Conservation (phyloP, 2,797 vertebrate genomes). For the Knipowitschia caucasica region DNA sequence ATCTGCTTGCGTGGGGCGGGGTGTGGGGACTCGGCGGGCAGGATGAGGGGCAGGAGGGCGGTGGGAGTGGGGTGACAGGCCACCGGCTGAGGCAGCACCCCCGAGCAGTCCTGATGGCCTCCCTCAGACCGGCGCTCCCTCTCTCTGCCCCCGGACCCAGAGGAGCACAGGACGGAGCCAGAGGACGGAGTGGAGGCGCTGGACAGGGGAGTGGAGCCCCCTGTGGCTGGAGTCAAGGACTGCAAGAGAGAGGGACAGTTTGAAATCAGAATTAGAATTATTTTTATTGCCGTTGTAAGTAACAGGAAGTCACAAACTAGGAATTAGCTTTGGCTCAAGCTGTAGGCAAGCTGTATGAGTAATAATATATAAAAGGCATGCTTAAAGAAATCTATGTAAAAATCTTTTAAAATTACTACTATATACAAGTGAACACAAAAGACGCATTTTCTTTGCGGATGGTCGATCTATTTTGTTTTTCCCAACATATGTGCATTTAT, state of each 20-base stretch:
- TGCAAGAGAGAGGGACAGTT: conserved; percentile 28
- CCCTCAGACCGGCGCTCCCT: conserved; percentile 71
- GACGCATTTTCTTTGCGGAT: too few relatives aligned
- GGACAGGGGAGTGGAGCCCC: conserved; percentile 61
- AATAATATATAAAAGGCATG: too few relatives aligned
- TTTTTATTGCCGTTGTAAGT: neutral
- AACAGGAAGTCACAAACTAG: too few relatives aligned
- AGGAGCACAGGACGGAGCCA: conserved; percentile 53
- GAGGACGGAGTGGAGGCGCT: conserved; percentile 54
- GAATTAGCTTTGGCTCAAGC: too few relatives aligned
- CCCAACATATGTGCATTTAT: too few relatives aligned
- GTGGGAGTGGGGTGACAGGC: conserved; percentile 91
- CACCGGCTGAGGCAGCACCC: conserved; percentile 83
- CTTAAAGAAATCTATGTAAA: too few relatives aligned
- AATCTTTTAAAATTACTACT: too few relatives aligned
- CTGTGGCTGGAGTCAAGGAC: conserved; percentile 68
- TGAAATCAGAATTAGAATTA: neutral
- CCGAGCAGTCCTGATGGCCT: conserved; percentile 69
- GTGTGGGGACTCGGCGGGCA: conserved; percentile 87
- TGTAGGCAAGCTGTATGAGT: too few relatives aligned
- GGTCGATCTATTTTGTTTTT: too few relatives aligned
- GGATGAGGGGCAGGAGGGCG: conserved; percentile 87
- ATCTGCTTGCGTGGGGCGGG: conserved; percentile 91
- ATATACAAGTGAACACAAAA: too few relatives aligned
- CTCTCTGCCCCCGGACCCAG: conserved; percentile 72